Percentiles rank a stretch among this genome's conserved stretches.
Conservation (phyloP, 2,888 invertebrate species). For the Dexiosoma caninum region DNA sequence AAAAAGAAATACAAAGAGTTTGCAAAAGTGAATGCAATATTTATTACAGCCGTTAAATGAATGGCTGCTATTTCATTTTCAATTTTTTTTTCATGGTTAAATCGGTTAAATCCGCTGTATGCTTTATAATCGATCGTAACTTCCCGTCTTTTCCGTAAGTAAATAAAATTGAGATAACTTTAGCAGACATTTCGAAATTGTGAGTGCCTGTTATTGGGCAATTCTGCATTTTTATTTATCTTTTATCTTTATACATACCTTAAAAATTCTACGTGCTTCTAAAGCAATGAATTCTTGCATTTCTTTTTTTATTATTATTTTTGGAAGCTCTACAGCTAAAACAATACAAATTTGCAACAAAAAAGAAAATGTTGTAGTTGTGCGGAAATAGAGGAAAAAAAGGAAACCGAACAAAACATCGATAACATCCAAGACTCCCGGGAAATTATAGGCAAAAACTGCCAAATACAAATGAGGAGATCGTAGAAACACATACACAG, state of each 20-base stretch:
- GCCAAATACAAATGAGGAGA: constrained; percentile 42
- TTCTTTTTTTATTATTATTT: no score
- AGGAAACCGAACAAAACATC: constrained; percentile 44
- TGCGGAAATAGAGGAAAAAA: neutral
- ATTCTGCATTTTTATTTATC: neutral
- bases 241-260: neutral
- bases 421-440: constrained; percentile 57
- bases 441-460: constrained; percentile 64
- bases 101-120: no score
- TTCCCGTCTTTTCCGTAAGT: no score
- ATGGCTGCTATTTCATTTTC: no score
- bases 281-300: neutral
- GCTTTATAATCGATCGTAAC: no score
- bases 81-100: no score
- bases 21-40: no score
- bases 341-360: neutral
- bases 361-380: neutral
- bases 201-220: neutral
- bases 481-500: neutral
- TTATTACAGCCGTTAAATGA: no score
- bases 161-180: no score
- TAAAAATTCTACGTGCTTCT: constrained; percentile 27
- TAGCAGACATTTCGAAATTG: neutral
- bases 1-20: no score
- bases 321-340: constrained; percentile 14